phyloP scores from a whole-genome alignment of 1,140 invertebrate genomes.

The Drosophila serrata region DNA sequence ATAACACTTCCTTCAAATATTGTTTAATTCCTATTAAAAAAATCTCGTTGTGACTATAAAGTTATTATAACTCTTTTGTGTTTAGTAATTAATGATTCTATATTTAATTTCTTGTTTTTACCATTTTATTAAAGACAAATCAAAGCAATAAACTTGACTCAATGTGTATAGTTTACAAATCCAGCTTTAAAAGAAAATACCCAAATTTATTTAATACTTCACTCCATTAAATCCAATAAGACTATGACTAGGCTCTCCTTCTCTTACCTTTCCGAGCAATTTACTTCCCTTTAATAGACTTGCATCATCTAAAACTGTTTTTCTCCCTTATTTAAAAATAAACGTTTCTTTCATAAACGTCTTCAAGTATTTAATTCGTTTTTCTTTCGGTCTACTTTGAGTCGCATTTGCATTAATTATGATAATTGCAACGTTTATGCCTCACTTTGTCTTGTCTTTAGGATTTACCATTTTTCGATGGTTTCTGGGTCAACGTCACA shows the following conservation, averaged over 20 bases:
- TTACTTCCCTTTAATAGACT: conserved; percentile 25
- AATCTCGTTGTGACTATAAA: too few species aligned
- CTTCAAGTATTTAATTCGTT: conserved; percentile 47
- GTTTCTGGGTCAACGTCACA: conserved; percentile 61
- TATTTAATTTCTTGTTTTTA: too few species aligned
- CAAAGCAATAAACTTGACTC: too few species aligned
- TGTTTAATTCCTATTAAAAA: background rate
- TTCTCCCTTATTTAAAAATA: conserved; percentile 19
- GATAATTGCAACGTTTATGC: conserved; percentile 67
- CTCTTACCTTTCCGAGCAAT: conserved; percentile 12
- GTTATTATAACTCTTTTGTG: background rate
- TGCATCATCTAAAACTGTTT: conserved; percentile 21
- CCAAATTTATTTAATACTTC: background rate
- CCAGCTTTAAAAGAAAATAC: background rate
- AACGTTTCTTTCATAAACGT: conserved; percentile 40
- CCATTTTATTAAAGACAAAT: too few species aligned
- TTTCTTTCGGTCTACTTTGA: conserved; percentile 54
- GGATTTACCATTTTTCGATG: conserved; percentile 1
- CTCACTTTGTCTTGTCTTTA: conserved; percentile 35
- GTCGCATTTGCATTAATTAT: conserved; percentile 64
- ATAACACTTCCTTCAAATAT: background rate
- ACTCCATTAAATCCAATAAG: conserved; percentile 2
- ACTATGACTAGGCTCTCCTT: conserved; percentile 11
- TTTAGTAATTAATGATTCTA: too few species aligned
- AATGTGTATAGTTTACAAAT: too few species aligned